Evolutionary conservation across 2,797 vertebrate genomes (phyloP).

Genomic region (Vultur gryphus): DNA sequence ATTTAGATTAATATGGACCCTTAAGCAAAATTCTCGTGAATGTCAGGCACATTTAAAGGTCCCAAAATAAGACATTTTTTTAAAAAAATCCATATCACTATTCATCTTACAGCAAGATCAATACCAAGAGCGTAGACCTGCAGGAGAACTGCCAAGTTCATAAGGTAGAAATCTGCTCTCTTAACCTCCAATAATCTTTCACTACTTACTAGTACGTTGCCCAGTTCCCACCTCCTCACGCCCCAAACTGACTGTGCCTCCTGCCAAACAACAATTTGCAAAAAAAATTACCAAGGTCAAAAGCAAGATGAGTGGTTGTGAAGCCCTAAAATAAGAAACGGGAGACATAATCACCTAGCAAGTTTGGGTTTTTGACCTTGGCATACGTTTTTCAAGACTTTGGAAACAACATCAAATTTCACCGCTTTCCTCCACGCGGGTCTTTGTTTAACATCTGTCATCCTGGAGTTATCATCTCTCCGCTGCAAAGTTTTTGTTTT

Average conservation of each 20-base stretch:
- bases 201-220: neutral
- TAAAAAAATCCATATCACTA: slow-evolving; percentile 10
- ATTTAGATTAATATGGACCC: neutral
- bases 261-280: neutral
- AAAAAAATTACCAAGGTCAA: neutral
- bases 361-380: neutral
- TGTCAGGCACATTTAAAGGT: slow-evolving; percentile 31
- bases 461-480: neutral
- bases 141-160: slow-evolving; percentile 54
- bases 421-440: neutral
- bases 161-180: slow-evolving; percentile 23
- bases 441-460: neutral
- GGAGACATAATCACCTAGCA: neutral
- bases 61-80: slow-evolving; percentile 4
- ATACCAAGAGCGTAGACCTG: neutral
- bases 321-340: neutral
- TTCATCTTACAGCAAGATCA: slow-evolving; percentile 39
- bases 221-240: neutral
- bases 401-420: neutral
- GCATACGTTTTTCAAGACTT: neutral
- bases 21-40: neutral
- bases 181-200: slow-evolving; percentile 42
- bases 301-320: neutral
- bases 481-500: neutral
- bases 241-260: neutral